Evolutionary conservation across 1,140 invertebrate species (phyloP).

Genomic region (Augochlora pura): DNA sequence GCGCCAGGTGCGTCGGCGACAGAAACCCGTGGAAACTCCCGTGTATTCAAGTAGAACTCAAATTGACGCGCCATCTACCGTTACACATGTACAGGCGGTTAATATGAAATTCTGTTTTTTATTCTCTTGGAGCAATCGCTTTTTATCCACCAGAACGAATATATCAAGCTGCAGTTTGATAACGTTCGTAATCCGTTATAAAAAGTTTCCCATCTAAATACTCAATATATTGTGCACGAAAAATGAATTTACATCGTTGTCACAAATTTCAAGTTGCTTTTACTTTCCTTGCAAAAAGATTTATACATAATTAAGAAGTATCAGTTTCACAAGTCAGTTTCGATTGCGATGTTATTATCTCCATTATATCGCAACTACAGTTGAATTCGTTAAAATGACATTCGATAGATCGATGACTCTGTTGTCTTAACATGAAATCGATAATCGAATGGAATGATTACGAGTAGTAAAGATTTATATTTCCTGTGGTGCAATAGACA

Average conservation of each 20-base stretch:
- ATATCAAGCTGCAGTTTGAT: too few relatives aligned
- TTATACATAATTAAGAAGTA: too few relatives aligned
- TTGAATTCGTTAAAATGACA: neutral
- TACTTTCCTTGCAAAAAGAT: too few relatives aligned
- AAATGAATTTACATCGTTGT: too few relatives aligned
- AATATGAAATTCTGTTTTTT: neutral
- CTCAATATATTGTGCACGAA: too few relatives aligned
- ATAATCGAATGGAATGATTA: slow-evolving; percentile 16
- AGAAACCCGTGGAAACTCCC: slow-evolving; percentile 35
- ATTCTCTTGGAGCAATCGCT: neutral
- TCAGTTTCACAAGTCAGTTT: neutral
- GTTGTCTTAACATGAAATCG: neutral
- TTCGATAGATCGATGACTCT: slow-evolving; percentile 20
- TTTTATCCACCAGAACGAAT: neutral
- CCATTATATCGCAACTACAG: neutral
- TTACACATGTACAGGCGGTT: neutral
- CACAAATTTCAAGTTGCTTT: too few relatives aligned
- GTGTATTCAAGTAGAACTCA: slow-evolving; percentile 36
- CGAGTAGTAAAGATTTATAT: neutral
- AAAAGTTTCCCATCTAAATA: neutral
- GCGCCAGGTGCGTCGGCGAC: slow-evolving; percentile 68
- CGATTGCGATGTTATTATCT: neutral
- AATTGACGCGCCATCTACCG: slow-evolving; percentile 59
- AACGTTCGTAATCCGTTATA: neutral
- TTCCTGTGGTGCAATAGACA: too few relatives aligned